Conservation (phyloP, 2,113 vertebrate genomes). For the Dendropsophus ebraccatus region DNA sequence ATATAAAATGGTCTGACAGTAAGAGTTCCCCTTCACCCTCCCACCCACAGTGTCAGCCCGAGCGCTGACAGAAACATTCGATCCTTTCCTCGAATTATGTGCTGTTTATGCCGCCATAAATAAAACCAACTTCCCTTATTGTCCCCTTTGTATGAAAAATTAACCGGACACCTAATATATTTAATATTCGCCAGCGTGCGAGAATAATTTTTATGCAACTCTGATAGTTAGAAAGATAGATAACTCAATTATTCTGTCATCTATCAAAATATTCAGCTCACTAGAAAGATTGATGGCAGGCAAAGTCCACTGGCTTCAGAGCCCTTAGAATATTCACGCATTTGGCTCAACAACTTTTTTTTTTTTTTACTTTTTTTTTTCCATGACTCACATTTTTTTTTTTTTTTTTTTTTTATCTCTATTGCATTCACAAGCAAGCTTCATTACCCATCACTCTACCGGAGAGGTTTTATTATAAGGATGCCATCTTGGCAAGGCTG, state of each 20-base stretch:
- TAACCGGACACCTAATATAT: slow-evolving; percentile 87
- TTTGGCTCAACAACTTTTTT: slow-evolving; percentile 92
- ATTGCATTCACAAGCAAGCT: slow-evolving; percentile 94
- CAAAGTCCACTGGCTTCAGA: slow-evolving; percentile 89
- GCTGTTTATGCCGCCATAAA: slow-evolving; percentile 68
- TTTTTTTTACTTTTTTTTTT: slow-evolving; percentile 77
- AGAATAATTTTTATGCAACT: slow-evolving; percentile 99
- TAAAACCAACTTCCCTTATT: slow-evolving; percentile 71
- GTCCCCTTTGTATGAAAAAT: slow-evolving; percentile 87
- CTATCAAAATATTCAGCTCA: slow-evolving; percentile 95
- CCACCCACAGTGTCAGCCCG: neutral
- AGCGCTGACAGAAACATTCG: neutral
- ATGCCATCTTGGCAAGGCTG: slow-evolving; percentile 97
- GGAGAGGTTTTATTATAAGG: slow-evolving; percentile 98
- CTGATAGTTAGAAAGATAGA: slow-evolving; percentile 96
- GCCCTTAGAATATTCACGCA: slow-evolving; percentile 89
- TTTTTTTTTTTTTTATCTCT: slow-evolving; percentile 80
- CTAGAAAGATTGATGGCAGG: slow-evolving; percentile 95
- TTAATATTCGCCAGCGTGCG: slow-evolving; percentile 98
- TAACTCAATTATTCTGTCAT: slow-evolving; percentile 99
- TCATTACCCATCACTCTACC: slow-evolving; percentile 98
- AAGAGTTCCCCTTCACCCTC: slow-evolving; percentile 5
- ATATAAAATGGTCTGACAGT: neutral
- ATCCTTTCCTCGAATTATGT: slow-evolving; percentile 59
- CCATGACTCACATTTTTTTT: slow-evolving; percentile 83